phyloP scores from a whole-genome alignment of 2,113 vertebrate genomes.

The Triplophysa rosa region DNA sequence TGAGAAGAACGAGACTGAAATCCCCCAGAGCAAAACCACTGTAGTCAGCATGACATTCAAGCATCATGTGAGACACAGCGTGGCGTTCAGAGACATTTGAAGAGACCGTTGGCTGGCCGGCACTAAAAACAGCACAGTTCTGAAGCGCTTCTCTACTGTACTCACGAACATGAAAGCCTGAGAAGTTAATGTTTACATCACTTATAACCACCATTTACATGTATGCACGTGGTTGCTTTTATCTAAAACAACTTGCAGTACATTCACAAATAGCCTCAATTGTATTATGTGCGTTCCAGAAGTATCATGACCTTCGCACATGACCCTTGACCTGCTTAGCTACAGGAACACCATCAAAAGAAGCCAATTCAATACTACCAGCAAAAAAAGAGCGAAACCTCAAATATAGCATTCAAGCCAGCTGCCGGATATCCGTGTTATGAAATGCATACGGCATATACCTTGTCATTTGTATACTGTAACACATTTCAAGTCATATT shows the following conservation, averaged over 20 bases:
- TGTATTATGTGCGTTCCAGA: too few species aligned
- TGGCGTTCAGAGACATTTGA: slow-evolving; percentile 9
- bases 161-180: background rate
- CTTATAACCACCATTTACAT: background rate
- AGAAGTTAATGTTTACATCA: background rate
- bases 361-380: background rate
- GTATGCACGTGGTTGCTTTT: too few species aligned
- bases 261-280: too few species aligned
- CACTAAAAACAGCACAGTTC: background rate
- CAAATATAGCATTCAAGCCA: background rate
- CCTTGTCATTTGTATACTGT: too few species aligned
- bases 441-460: too few species aligned
- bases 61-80: slow-evolving; percentile 1
- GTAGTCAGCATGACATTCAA: slow-evolving; percentile 16
- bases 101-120: background rate
- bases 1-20: background rate
- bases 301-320: too few species aligned
- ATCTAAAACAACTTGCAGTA: too few species aligned
- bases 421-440: too few species aligned
- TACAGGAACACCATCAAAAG: background rate
- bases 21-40: slow-evolving; percentile 3
- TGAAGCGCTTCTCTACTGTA: background rate
- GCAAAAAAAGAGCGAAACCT: background rate
- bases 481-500: background rate
- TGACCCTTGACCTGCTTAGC: too few species aligned